Evolutionary conservation across 2,888 invertebrate species (phyloP), one percentile per base, ranked within the genome.

Genomic region (Cheilosia impressa): DNA sequence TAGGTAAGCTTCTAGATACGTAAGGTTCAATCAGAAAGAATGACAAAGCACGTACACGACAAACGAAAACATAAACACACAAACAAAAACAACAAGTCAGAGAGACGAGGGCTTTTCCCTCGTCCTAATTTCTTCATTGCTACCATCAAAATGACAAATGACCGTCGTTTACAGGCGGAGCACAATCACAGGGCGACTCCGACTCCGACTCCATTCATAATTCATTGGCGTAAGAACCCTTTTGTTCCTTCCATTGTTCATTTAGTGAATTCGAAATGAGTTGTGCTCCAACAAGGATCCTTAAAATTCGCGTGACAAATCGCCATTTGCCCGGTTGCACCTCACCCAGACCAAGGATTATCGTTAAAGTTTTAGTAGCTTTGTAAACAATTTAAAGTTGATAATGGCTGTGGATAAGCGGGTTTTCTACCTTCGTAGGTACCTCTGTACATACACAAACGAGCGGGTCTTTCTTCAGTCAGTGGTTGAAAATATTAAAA

Each of bases 351-450:
- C 34, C 15, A 45, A 65, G 66, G 76, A 76, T 81, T 85, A 85
- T 85, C 77, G 50, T 72, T 57, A 85, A 85, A 85, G 55, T 81
- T 85, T 85, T 81, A 81, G 71, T 85, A 81, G 81, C 72, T 85
- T 85, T 85, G 85, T 85, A 81, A 85, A 85, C 77, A 85, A 68
- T 85, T 85, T 76, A 71, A 72, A 77, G 66, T 81, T 72, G 85
- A 85, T 85, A 85, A 76, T 76, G 69, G n/a, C 65, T 31, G 13
- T 5, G 58, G 72, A 78, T 78, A 78, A 73, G 43, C 55, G 17
- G 24, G 63, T 34, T 57, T 68, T 55, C 34, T 10, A 34, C 10
- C 10, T 2, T 7, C 10, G 34, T 34, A 10, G 4, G 27, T 27
- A 27, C 10, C 10, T 10, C 9, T 10, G 10, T n/a, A 1, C 43